These are phyloP conservation scores for Cladopsammia gracilis DNA, from an alignment of 64 coral and sea anemone species.

Conservation along the genomic window DNA sequence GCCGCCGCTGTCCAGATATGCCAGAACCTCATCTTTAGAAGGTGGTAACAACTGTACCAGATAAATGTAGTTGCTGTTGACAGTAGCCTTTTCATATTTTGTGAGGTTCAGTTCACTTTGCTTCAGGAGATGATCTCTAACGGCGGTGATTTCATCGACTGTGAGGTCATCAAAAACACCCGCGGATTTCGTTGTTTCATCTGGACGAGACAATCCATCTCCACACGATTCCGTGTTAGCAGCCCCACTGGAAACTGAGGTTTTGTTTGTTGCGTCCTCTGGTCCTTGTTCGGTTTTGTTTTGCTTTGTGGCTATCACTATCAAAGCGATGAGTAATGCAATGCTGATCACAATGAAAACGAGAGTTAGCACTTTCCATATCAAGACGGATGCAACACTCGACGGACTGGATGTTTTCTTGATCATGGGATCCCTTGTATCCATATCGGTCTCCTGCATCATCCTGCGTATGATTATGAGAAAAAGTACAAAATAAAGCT, in stretches of 20 bases:
- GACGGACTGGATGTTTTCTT: neutral
- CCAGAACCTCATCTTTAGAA: conserved; percentile 69
- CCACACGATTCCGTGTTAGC: neutral
- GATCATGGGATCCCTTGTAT: neutral
- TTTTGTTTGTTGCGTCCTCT: neutral
- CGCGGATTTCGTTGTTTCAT: neutral
- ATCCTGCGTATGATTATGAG: no score
- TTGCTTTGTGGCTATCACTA: conserved; percentile 42
- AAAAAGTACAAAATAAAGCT: no score
- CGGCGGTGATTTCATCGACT: neutral
- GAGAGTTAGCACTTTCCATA: conserved; percentile 44
- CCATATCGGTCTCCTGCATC: neutral
- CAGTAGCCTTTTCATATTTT: neutral
- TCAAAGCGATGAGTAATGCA: conserved; percentile 54
- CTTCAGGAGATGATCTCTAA: conserved; percentile 34
- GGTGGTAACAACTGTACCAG: conserved; percentile 77
- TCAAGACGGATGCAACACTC: neutral
- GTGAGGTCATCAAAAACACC: conserved; percentile 62
- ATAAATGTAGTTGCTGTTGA: conserved; percentile 61
- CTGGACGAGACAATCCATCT: neutral
- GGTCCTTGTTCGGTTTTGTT: neutral
- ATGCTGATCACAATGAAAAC: conserved; percentile 40
- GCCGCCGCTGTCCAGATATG: conserved; percentile 46
- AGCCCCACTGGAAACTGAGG: no score
- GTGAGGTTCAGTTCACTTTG: neutral